Evolutionary conservation across 2,888 invertebrate genomes (phyloP).

Genomic region (Bruchidius siliquastri): DNA sequence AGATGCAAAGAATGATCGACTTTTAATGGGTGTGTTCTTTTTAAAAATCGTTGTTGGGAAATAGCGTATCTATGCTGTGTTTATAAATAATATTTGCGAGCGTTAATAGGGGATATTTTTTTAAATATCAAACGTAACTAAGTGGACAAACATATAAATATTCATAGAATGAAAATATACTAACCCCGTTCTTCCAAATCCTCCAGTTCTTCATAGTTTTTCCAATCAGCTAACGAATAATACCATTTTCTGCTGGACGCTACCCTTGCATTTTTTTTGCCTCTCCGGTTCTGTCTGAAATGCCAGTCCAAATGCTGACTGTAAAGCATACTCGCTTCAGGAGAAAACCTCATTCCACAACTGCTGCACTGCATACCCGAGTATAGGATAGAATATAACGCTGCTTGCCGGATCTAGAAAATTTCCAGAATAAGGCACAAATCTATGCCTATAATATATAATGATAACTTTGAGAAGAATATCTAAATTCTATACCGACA

Average conservation of each 20-base stretch:
- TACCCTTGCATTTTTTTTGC: conserved; percentile 78
- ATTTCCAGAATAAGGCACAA: conserved; percentile 25
- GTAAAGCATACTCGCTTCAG: conserved; percentile 84
- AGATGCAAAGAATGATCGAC: no score
- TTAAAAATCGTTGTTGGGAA: no score
- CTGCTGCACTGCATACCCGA: conserved; percentile 94
- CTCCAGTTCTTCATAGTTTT: conserved; percentile 90
- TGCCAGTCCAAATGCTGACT: conserved; percentile 98
- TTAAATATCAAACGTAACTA: no score
- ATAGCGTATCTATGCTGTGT: no score
- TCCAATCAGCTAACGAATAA: conserved; percentile 86
- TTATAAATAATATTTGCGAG: no score
- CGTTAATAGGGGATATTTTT: no score
- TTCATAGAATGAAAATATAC: conserved; percentile 3
- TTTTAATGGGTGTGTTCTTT: no score
- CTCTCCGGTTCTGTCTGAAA: conserved; percentile 87
- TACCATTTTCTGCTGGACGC: conserved; percentile 87
- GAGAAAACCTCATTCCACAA: conserved; percentile 91
- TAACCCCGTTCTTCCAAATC: conserved; percentile 82
- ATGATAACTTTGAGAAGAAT: no score
- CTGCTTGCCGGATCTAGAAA: conserved; percentile 54
- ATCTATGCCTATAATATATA: no score
- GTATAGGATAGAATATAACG: conserved; percentile 67
- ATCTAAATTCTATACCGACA: no score
- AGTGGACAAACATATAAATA: no score